These are phyloP conservation scores for Caerostris extrusa DNA, from an alignment of 1,140 invertebrate species.

Conservation along the genomic window DNA sequence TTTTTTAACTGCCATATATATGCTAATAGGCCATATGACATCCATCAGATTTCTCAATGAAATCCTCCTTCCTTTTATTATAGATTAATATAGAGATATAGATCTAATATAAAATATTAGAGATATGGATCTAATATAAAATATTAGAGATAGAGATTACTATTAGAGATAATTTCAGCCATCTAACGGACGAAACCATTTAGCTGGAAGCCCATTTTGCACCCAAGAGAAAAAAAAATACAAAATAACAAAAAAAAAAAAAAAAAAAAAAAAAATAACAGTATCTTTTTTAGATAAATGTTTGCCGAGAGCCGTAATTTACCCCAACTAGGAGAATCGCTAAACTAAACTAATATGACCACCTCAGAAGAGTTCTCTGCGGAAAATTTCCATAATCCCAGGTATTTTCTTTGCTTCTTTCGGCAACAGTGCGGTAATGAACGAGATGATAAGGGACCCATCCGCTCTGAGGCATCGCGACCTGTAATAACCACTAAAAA, in stretches of 20 bases:
- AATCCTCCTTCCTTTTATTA: background rate
- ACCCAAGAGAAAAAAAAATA: background rate
- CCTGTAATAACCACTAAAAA: background rate
- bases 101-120: too few species aligned
- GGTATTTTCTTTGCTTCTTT: conserved; percentile 15
- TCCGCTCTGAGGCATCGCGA: background rate
- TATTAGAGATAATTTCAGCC: conserved; percentile 19
- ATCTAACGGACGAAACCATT: background rate
- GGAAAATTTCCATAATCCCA: conserved; percentile 27
- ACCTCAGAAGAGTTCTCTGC: background rate
- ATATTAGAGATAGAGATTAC: too few species aligned
- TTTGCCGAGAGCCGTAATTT: conserved; percentile 11
- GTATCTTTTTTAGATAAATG: conserved; percentile 28
- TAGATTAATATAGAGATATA: too few species aligned
- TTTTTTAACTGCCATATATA: background rate
- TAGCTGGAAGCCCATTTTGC: conserved; percentile 4
- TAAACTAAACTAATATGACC: background rate
- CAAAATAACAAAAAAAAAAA: too few species aligned
- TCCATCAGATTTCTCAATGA: background rate
- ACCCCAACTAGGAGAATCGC: conserved; percentile 24
- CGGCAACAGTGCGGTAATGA: background rate
- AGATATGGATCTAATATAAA: too few species aligned
- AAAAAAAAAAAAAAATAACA: background rate
- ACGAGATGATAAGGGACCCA: background rate
- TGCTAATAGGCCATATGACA: conserved; percentile 1